Base-by-base conservation (phyloP, 2,888 invertebrate genomes). In the Apamea anceps region DNA sequence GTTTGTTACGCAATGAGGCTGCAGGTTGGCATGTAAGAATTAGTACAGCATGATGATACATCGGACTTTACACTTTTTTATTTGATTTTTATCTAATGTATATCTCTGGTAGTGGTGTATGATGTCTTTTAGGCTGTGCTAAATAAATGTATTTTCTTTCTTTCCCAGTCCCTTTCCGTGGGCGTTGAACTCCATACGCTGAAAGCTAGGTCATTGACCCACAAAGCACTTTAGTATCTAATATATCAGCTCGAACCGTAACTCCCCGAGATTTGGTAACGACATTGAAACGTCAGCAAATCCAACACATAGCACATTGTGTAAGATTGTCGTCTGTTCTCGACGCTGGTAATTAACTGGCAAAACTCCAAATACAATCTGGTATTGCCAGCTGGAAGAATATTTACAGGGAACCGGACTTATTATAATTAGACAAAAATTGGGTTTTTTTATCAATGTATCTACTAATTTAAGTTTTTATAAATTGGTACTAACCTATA, bases 321-420 rank as follows among this genome's bases (percentile, higher is more conserved):
- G 77, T 77, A 72, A 62, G 67, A 66, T 72, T 75, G 74, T 71
- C 73, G 81, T 88, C 78, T 88, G 82, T 73, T 68, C 67, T 45
- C 81, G 86, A 85, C 82, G 60, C 18, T 48, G 28, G 78, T 87
- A 88, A 87, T 87, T 86, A 86, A 86, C 84, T 87, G 87, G 87
- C 87, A 88, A 88, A 87, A 83, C 84, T 88, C 87, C 88, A 87
- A 88, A 77, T 66, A 67, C 25, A 71, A 57, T 42, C 57, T 75
- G 67, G 75, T 75, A 18, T 88, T 86, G 77, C 88, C 75, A 81
- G 67, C 68, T 72, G 75, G 66, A 82, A 77, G 68, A 74, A 76
- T 80, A 28, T 63, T 74, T 57, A 67, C n/a, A 60, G 84, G 25
- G 42, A 45, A 45, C 54, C 1, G 18, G 13, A 4, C 28, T 62